These are phyloP conservation scores for Erinaceus europaeus DNA, from an alignment of 2,113 vertebrate genomes.

Conservation along the genomic window DNA sequence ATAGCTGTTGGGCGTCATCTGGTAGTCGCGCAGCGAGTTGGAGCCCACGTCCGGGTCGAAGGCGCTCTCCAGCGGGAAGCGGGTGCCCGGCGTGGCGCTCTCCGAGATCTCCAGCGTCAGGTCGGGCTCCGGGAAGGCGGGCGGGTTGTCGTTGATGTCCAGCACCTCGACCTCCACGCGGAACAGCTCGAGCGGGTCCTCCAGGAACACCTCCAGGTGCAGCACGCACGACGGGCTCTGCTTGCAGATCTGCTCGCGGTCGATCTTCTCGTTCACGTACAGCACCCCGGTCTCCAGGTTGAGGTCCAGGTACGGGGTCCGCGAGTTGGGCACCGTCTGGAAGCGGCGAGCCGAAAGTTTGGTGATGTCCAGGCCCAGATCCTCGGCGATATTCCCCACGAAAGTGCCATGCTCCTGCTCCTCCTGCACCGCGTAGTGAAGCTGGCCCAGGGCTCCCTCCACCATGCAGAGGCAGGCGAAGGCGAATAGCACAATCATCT, in stretches of 20 bases:
- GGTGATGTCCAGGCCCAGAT: conserved; percentile 98
- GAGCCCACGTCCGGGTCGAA: conserved; percentile 97
- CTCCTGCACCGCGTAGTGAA: conserved; percentile 97
- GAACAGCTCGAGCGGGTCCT: conserved; percentile 96
- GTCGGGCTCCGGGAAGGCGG: conserved; percentile 94
- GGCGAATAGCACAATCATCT: conserved; percentile 92
- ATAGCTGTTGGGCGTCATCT: conserved; percentile 95
- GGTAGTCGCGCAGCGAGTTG: conserved; percentile 96
- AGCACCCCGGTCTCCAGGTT: conserved; percentile 96
- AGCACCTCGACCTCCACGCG: conserved; percentile 96
- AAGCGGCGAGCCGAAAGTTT: conserved; percentile 96
- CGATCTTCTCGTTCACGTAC: conserved; percentile 94
- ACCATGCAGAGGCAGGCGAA: conserved; percentile 88
- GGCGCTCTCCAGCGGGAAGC: conserved; percentile 96
- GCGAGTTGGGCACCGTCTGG: conserved; percentile 94
- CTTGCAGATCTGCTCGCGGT: conserved; percentile 96
- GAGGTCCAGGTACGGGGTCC: conserved; percentile 95
- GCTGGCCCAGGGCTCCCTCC: conserved; percentile 91
- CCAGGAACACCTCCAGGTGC: conserved; percentile 97
- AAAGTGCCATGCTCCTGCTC: conserved; percentile 96
- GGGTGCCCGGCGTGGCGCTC: conserved; percentile 96
- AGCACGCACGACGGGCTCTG: conserved; percentile 94
- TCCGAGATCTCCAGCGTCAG: conserved; percentile 98
- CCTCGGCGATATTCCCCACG: conserved; percentile 98
- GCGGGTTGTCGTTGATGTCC: conserved; percentile 98